Evolutionary conservation across 2,797 vertebrate species (phyloP).

Genomic region (Cyclopterus lumpus): DNA sequence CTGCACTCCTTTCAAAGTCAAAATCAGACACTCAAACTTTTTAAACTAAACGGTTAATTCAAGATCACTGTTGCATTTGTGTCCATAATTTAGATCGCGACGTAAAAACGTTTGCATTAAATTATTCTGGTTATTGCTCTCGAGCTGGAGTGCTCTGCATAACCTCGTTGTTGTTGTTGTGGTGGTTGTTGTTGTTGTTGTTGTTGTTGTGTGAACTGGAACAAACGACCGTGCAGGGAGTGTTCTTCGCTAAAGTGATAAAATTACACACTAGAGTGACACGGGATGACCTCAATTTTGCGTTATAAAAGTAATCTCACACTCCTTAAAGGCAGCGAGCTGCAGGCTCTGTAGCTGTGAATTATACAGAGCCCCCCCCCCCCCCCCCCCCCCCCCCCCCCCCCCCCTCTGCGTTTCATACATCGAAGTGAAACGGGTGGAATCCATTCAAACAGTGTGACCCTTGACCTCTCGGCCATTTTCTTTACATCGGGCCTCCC

Average conservation of each 20-base stretch:
- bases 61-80: background rate
- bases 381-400: too few relatives aligned
- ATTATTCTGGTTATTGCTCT: background rate
- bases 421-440: background rate
- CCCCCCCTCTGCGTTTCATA: background rate
- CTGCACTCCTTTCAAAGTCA: slow-evolving; percentile 51
- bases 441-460: background rate
- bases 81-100: background rate
- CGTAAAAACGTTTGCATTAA: background rate
- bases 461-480: background rate
- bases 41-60: background rate
- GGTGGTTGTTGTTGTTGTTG: background rate
- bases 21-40: slow-evolving; percentile 18
- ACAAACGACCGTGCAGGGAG: background rate
- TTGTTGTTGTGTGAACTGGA: background rate
- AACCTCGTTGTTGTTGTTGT: background rate
- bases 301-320: background rate
- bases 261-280: background rate
- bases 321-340: background rate
- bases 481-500: background rate
- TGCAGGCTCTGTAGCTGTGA: background rate
- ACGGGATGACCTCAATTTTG: background rate
- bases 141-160: background rate
- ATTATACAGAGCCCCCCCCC: too few relatives aligned
- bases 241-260: background rate